phyloP scores from a whole-genome alignment of 1,140 invertebrate species.

The Ganaspis sp. region DNA sequence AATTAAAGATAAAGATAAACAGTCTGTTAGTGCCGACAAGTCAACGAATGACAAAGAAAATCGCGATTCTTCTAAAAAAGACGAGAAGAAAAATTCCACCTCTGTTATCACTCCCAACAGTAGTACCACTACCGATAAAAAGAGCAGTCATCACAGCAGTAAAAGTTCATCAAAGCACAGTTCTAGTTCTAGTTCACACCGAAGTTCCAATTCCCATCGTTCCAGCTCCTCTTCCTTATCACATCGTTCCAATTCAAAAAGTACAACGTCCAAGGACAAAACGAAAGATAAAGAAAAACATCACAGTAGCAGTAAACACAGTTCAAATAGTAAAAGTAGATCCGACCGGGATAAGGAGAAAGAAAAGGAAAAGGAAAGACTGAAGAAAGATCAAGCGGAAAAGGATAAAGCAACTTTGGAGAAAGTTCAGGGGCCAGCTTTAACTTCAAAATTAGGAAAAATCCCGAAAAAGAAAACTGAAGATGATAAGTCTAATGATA shows the following conservation, averaged over 20 bases:
- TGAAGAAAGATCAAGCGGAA: conserved; percentile 78
- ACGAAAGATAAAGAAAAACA: conserved; percentile 66
- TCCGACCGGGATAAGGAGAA: conserved; percentile 73
- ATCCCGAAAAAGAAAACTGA: conserved; percentile 83
- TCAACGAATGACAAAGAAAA: conserved; percentile 72
- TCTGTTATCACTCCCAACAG: conserved; percentile 45
- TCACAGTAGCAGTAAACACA: conserved; percentile 71
- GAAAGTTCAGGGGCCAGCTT: conserved; percentile 80
- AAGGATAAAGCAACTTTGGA: conserved; percentile 82
- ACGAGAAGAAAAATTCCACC: conserved; percentile 63
- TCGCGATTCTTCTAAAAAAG: conserved; percentile 68
- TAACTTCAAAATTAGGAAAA: conserved; percentile 83
- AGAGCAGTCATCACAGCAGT: conserved; percentile 75
- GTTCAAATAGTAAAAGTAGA: conserved; percentile 59
- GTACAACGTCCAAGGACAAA: conserved; percentile 72
- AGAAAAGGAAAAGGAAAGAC: conserved; percentile 74
- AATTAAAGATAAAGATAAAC: conserved; percentile 65
- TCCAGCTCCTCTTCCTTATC: conserved; percentile 41
- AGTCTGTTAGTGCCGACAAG: conserved; percentile 56
- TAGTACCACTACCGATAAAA: conserved; percentile 66
- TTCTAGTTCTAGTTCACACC: conserved; percentile 71
- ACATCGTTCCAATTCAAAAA: conserved; percentile 61
- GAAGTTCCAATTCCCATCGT: conserved; percentile 66
- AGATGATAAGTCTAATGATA: conserved; percentile 67
- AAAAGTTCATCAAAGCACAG: conserved; percentile 77